Evolutionary conservation across 1,140 invertebrate species (phyloP), one percentile per base, ranked within the genome.

Genomic region (Uloborus diversus): DNA sequence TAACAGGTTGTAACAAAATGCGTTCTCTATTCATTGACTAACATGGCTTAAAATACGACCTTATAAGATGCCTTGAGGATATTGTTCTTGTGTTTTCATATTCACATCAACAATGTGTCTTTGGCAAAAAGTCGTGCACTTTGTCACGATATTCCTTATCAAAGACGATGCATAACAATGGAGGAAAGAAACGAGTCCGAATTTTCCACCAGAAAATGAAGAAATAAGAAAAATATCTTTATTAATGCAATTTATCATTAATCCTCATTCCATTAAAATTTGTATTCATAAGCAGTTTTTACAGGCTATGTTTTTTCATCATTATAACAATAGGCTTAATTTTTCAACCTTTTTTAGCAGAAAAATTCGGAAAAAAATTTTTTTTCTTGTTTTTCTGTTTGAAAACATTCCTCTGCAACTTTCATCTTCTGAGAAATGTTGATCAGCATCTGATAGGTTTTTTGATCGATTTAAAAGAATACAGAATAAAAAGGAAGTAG

Each of bases 241-340:
- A 73, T 73, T 73, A 73, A 73, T 73, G 69, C 32, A 73, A 73
- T 73, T 37, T 73, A 73, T 73, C 69, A 73, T 73, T 73, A 73
- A 59, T 42, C 35, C 27, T 28, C 33, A 35, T 20, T 73, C 57
- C 61, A 61, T 61, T 73, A 37, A 61, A 37, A 23, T 73, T 61
- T 23, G 61, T 73, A 73, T 73, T 73, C 69, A 61, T 61, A 61
- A 37, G 61, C 33, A 56, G 61, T 73, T 37, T n/a, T 23, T 56
- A 73, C 25, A 53, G 53, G 61, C 61, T 73, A 61, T 42, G 20
- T 42, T 59, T 73, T 73, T 53, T 20, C 37, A n/a, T n/a, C n/a
- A n/a, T n/a, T n/a, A n/a, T n/a, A n/a, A n/a, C n/a, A n/a, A n/a
- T n/a, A n/a, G n/a, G n/a, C n/a, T n/a, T n/a, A n/a, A n/a, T n/a